Base-by-base conservation (phyloP, 2,797 vertebrate species). In the Eulemur coronatus region DNA sequence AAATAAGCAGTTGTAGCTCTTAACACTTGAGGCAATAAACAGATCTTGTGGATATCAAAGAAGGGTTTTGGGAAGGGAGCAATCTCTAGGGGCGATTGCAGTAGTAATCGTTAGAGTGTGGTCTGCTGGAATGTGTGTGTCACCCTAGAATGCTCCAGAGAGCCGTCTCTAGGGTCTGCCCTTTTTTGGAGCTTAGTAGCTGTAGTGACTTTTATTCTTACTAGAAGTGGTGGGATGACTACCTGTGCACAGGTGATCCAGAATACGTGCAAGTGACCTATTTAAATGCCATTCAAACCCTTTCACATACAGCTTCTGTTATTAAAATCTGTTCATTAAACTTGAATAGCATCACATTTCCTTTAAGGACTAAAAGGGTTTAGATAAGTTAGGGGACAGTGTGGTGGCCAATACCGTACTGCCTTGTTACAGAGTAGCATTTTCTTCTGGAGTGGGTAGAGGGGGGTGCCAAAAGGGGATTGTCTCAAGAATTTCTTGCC, bases 301-400 rank as follows among this genome's bases (percentile, higher is more conserved):
- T 90, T 92, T 88, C 15, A 96, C 20, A 86, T 67, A 57, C 1
- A 67, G 52, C 55, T 84, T 92, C 75, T 73, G 30, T 92, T 81
- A 50, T 88, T 91, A 84, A 96, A 89, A 91, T 26, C 15, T 22
- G 13, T 43, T 87, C 28, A 50, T 94, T 92, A 41, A 85, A 33
- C 59, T 72, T 35, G 17, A 72, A 78, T 72, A 24, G 11, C 33
- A 52, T 72, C 38, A 9, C 30, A 69, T 85, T 91, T 91, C 35
- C 55, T 97, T 94, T 94, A 81, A 76, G 17, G 24, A 61, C 35
- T 79, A 43, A 88, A 85, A 92, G 46, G 59, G 11, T 65, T 84
- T 30, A 69, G 30, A 14, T 57, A 72, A 92, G 30, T 73, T 73
- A 67, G 63, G 75, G 24, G 38, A 22, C 41, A 73, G 50, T 88